Percentiles rank a stretch among this genome's conserved stretches.
phyloP scores from a whole-genome alignment of 2,888 invertebrate genomes.

The Ischnus inquisitorius region DNA sequence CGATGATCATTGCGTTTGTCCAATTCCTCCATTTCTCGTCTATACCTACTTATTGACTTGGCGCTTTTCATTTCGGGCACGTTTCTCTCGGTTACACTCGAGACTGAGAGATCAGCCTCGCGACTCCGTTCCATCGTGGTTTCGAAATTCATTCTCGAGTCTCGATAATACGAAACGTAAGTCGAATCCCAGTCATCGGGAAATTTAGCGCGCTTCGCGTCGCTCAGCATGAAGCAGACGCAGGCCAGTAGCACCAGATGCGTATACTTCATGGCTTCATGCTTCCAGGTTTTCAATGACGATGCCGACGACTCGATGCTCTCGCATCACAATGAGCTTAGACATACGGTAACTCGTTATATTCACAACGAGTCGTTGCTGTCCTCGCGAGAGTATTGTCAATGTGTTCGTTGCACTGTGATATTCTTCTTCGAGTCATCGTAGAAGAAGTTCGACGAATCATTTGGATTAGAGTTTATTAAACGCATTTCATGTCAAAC shows the following conservation, averaged over 20 bases:
- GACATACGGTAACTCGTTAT: not conserved
- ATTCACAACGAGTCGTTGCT: not conserved
- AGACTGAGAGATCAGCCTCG: not conserved
- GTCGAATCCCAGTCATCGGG: conserved; percentile 50
- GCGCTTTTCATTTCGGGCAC: not conserved
- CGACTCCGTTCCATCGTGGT: not conserved
- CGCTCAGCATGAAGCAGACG: conserved; percentile 73
- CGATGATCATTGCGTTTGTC: conserved; percentile 5
- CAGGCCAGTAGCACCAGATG: conserved; percentile 73
- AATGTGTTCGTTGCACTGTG: not conserved
- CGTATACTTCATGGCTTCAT: conserved; percentile 81
- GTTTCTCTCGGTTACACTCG: conserved; percentile 11
- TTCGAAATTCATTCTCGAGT: conserved; percentile 6
- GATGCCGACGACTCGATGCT: conserved; percentile 52
- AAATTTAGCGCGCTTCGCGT: conserved; percentile 62
- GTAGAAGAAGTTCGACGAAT: not conserved
- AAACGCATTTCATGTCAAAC: not conserved
- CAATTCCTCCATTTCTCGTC: conserved; percentile 33
- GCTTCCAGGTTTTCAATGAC: conserved; percentile 40
- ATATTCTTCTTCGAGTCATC: conserved; percentile 6
- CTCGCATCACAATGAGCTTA: not conserved
- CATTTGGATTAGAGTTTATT: not conserved
- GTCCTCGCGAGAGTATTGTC: not conserved
- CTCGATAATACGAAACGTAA: conserved; percentile 40
- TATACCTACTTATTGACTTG: conserved; percentile 22